Conservation (phyloP, 2,888 invertebrate species). For the Diarsia rubi region DNA sequence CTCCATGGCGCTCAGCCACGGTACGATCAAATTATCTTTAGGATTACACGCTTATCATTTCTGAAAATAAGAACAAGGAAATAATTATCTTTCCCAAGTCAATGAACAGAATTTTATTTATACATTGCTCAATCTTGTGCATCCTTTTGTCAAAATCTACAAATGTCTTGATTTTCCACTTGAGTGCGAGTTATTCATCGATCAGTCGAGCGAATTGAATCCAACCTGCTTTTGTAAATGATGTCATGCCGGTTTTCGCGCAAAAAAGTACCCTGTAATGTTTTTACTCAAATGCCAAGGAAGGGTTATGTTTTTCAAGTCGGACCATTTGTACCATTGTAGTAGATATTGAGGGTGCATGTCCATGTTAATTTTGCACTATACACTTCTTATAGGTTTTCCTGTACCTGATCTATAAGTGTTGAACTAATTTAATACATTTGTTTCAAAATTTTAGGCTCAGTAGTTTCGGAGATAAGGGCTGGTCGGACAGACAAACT, state of each 20-base stretch:
- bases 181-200: conserved; percentile 18
- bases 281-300: too few species aligned
- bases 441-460: too few species aligned
- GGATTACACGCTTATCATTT: background rate
- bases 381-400: too few species aligned
- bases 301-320: background rate
- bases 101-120: conserved; percentile 13
- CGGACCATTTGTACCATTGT: too few species aligned
- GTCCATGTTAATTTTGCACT: too few species aligned
- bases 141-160: conserved; percentile 30
- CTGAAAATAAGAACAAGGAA: conserved; percentile 17
- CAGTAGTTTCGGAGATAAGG: too few species aligned
- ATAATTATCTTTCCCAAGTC: background rate
- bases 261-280: background rate
- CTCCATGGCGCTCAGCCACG: too few species aligned
- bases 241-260: background rate
- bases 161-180: conserved; percentile 49
- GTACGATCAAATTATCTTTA: too few species aligned
- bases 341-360: too few species aligned
- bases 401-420: too few species aligned
- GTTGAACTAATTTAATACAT: too few species aligned
- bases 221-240: background rate
- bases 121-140: conserved; percentile 37
- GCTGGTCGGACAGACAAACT: too few species aligned
- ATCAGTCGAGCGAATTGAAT: conserved; percentile 16